Base-by-base conservation (phyloP, 2,113 vertebrate genomes). In the Parotia lawesii region DNA sequence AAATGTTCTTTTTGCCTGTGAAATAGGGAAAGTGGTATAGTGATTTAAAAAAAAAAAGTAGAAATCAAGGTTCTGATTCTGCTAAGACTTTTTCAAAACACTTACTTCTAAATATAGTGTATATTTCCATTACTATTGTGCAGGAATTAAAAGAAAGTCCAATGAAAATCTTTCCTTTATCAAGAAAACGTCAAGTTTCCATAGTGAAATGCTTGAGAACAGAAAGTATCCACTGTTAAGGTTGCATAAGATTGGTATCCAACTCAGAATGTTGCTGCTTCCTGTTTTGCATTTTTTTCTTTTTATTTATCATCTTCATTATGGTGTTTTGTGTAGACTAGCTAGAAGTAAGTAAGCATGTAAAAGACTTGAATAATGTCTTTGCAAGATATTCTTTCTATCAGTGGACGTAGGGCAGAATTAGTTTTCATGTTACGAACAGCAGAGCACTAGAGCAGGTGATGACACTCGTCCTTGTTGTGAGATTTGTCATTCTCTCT, bases 381-480 rank as follows among this genome's bases (percentile, higher is more conserved):
- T 84, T 88, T 81, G 50, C 11, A 87, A 45, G 3, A 0, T 54
- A 10, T 42, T 93, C 20, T 80, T 90, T 86, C 35, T 64, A 5
- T 67, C 33, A 31, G 48, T 28, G 31, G 66, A 72, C 25, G 6
- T 38, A n/a, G 37, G 72, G 25, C 51, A 45, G 76, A 81, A 77
- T 72, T 87, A 45, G 38, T 87, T 87, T 92, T 72, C 18, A 17
- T 53, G 48, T 86, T 86, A 53, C n/a, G 40, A 87, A 56, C 28
- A 71, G 15, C 47, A 47, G 29, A 31, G 40, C 12, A 2, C 57
- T 89, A 20, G 82, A 87, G 69, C 74, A 88, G 61, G 61, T 74
- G 37, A 22, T 72, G 45, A 27, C 0, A 0, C 40, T 75, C 0
- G 0, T 93, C 71, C 47, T 86, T 72, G 65, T 60, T 33, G 21